Percentiles rank a stretch among this genome's conserved stretches.
phyloP scores from a whole-genome alignment of 1,140 invertebrate species.

The Nephotettix cincticeps region DNA sequence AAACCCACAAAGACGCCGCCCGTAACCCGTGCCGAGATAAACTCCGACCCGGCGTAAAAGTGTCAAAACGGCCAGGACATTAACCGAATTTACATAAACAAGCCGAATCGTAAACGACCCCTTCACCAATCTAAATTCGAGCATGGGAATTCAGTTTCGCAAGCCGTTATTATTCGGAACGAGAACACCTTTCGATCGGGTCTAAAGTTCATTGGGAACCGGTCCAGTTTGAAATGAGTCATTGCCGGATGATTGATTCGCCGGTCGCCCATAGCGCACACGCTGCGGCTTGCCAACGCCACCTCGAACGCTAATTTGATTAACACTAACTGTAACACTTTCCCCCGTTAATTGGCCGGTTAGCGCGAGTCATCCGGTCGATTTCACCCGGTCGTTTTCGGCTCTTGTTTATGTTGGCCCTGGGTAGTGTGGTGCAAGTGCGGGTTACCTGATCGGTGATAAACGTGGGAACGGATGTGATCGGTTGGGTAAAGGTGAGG shows the following conservation, averaged over 20 bases:
- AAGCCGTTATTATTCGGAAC: conserved; percentile 9
- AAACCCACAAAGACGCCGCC: no score
- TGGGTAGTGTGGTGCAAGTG: no score
- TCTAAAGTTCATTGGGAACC: conserved; percentile 13
- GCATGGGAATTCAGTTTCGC: conserved; percentile 16
- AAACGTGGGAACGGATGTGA: no score
- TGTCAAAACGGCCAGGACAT: not conserved
- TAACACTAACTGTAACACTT: conserved; percentile 18
- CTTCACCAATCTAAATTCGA: conserved; percentile 21
- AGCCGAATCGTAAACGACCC: not conserved
- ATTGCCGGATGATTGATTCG: conserved; percentile 6
- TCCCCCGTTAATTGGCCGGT: conserved; percentile 10
- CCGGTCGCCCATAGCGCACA: not conserved
- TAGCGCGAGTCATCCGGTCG: not conserved
- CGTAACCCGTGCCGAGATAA: no score
- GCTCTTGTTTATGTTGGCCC: no score
- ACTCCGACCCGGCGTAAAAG: not conserved
- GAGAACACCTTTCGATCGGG: conserved; percentile 16
- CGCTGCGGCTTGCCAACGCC: not conserved
- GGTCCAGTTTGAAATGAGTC: conserved; percentile 12
- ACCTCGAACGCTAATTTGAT: not conserved
- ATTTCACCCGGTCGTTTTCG: no score
- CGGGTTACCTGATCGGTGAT: no score
- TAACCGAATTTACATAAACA: conserved; percentile 17
- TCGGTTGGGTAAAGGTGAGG: no score